Conservation (phyloP, 92 coral and sea anemone genomes). For the Meandrina meandrites region DNA sequence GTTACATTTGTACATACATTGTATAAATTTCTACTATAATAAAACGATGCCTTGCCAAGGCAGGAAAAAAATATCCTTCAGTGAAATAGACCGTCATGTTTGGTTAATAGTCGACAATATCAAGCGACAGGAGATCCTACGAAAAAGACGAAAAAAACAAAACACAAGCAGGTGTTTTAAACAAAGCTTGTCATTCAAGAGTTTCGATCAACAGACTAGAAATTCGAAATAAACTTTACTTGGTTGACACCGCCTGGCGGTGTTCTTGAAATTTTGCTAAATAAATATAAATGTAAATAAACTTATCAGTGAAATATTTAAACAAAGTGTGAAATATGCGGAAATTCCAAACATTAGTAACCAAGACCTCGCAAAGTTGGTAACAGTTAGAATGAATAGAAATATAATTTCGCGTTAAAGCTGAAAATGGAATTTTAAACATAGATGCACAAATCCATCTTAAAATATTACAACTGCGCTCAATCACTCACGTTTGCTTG, state of each 20-base stretch:
- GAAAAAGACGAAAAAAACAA: neutral
- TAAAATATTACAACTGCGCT: neutral
- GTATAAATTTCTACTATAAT: too few relatives aligned
- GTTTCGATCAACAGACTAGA: neutral
- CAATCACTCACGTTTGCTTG: neutral
- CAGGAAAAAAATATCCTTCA: neutral
- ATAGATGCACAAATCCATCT: neutral
- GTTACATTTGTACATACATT: neutral
- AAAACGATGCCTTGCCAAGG: neutral
- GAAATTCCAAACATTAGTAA: neutral
- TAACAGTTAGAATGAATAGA: neutral
- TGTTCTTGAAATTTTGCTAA: neutral
- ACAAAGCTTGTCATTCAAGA: neutral
- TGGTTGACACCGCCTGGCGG: neutral
- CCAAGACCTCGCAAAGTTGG: neutral
- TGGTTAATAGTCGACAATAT: neutral
- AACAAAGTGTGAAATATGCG: neutral
- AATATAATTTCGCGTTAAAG: too few relatives aligned
- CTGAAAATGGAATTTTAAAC: neutral
- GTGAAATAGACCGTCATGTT: neutral
- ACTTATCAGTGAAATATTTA: neutral
- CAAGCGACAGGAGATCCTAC: neutral
- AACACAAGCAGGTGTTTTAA: slow-evolving; percentile 4
- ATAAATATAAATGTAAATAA: neutral
- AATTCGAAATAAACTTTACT: neutral